Evolutionary conservation across 2,113 vertebrate genomes (phyloP).

Genomic region (Patagioenas fasciata): DNA sequence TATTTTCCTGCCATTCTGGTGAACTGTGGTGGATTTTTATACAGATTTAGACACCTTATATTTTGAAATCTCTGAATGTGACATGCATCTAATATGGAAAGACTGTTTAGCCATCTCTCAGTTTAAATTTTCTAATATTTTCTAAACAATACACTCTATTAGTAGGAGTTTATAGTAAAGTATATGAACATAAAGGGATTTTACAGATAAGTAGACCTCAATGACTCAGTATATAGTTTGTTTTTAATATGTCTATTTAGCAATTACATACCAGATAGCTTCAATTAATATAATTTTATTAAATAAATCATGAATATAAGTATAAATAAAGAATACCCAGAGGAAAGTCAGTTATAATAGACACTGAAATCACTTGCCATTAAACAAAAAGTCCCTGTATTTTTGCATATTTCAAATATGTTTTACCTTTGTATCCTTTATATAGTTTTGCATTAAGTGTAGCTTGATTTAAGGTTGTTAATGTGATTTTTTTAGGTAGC

Average conservation of each 20-base stretch:
- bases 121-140: not conserved
- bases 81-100: not conserved
- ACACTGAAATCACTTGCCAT: not conserved
- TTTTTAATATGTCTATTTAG: not conserved
- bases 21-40: not conserved
- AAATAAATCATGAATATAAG: slow-evolving; percentile 26
- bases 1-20: not conserved
- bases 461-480: not conserved
- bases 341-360: slow-evolving; percentile 29
- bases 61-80: not conserved
- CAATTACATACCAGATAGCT: not conserved
- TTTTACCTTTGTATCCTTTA: not conserved
- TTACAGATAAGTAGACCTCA: not conserved
- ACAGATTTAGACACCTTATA: not conserved
- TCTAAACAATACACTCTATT: not conserved
- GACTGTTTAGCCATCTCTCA: not conserved
- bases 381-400: slow-evolving; percentile 8
- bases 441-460: not conserved
- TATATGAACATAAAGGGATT: not conserved
- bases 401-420: slow-evolving; percentile 30
- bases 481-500: not conserved
- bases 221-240: not conserved
- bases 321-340: slow-evolving; percentile 33
- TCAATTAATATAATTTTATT: slow-evolving; percentile 54
- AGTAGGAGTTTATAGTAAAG: not conserved